These are phyloP conservation scores for Mormyrus lacerda DNA, from an alignment of 2,113 vertebrate species.

Conservation along the genomic window DNA sequence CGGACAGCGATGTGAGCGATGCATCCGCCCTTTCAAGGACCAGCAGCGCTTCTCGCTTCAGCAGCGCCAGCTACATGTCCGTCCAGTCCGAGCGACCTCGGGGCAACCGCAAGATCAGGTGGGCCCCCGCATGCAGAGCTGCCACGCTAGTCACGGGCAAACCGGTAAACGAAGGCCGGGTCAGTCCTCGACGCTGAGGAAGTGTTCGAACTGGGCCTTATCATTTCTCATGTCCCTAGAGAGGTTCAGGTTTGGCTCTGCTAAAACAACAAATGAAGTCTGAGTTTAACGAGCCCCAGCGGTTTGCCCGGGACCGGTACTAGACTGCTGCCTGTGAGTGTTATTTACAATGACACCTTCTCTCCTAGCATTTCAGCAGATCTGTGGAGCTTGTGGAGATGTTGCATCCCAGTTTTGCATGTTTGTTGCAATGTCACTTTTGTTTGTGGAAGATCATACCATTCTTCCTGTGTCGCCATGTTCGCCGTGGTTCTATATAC, in stretches of 20 bases:
- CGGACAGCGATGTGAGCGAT: constrained; percentile 97
- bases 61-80: constrained; percentile 99
- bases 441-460: neutral
- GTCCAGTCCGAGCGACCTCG: constrained; percentile 91
- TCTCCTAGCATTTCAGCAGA: neutral
- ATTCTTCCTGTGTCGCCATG: neutral
- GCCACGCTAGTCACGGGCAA: neutral
- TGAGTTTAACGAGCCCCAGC: constrained; percentile 38
- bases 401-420: neutral
- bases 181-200: constrained; percentile 37
- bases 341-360: neutral
- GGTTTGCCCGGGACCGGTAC: constrained; percentile 18
- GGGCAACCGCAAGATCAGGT: constrained; percentile 96
- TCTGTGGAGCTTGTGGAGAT: neutral
- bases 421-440: neutral
- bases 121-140: constrained; percentile 36
- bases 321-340: neutral
- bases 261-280: constrained; percentile 44
- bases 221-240: constrained; percentile 23
- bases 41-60: constrained; percentile 97
- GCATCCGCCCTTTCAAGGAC: constrained; percentile 96
- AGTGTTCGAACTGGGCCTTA: constrained; percentile 43
- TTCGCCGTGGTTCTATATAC: neutral
- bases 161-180: constrained; percentile 25
- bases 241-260: constrained; percentile 61